phyloP scores from a whole-genome alignment of 2,797 vertebrate genomes.

The Pseudochirops corinnae region DNA sequence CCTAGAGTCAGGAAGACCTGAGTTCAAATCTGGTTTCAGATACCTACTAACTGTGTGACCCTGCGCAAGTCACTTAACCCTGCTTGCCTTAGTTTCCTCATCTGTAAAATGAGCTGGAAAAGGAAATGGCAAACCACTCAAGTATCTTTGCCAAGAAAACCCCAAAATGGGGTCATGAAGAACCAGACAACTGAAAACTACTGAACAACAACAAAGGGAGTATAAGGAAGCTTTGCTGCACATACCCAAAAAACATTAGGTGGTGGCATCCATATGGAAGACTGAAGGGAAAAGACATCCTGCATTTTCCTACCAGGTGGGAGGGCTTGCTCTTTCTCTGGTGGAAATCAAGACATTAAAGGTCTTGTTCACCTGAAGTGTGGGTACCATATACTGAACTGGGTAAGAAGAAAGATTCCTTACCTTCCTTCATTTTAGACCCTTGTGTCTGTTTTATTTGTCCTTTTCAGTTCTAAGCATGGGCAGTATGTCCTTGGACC shows the following conservation, averaged over 20 bases:
- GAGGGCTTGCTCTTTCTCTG: neutral
- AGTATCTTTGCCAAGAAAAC: neutral
- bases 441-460: neutral
- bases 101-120: neutral
- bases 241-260: neutral
- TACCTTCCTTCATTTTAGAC: neutral
- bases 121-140: neutral
- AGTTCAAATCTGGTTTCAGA: neutral
- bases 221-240: neutral
- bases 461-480: neutral
- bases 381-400: neutral
- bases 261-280: neutral
- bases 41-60: neutral
- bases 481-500: neutral
- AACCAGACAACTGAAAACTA: neutral
- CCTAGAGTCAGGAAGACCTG: neutral
- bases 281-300: neutral
- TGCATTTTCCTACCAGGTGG: neutral
- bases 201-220: neutral
- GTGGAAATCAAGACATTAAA: neutral
- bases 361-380: neutral
- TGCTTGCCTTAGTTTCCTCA: neutral
- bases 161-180: neutral
- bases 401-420: neutral
- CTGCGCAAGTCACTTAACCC: neutral